A percentile compares a stretch with the other conserved stretches of the same genome.
phyloP scores from a whole-genome alignment of 2,797 vertebrate species.

The Tokudaia muenninki region DNA sequence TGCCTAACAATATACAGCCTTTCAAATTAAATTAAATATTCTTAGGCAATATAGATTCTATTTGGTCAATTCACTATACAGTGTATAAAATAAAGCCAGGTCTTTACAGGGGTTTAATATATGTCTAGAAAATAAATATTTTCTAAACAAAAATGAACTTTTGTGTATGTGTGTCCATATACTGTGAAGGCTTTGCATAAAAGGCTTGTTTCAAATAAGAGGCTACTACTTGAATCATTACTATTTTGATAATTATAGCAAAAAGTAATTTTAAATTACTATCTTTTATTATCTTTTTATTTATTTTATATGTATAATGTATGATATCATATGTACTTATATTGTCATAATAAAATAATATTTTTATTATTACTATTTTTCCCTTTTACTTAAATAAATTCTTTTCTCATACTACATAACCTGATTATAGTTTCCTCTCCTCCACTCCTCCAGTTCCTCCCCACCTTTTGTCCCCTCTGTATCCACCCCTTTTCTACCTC shows the following conservation, averaged over 20 bases:
- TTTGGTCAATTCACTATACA: constrained; percentile 29
- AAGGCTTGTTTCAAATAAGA: background rate
- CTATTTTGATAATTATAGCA: background rate
- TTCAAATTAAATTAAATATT: constrained; percentile 31
- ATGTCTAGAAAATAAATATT: constrained; percentile 26
- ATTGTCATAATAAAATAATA: background rate
- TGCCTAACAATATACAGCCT: background rate
- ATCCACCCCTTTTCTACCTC: background rate
- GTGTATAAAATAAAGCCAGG: background rate
- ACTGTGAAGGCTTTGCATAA: background rate
- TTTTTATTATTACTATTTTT: background rate
- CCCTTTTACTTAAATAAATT: background rate
- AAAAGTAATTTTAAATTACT: background rate
- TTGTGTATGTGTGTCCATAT: background rate
- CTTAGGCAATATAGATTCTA: constrained; percentile 20
- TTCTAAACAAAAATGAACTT: constrained; percentile 57
- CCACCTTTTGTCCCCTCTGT: rapidly evolving
- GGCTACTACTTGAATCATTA: background rate
- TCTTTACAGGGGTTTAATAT: background rate
- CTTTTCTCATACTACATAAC: background rate
- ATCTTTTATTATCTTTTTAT: background rate
- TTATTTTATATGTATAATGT: background rate
- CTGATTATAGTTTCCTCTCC: background rate
- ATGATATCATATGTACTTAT: background rate
- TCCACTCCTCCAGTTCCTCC: background rate